Conservation (phyloP, 2,113 vertebrate species). For the Nerophis lumbriciformis region DNA sequence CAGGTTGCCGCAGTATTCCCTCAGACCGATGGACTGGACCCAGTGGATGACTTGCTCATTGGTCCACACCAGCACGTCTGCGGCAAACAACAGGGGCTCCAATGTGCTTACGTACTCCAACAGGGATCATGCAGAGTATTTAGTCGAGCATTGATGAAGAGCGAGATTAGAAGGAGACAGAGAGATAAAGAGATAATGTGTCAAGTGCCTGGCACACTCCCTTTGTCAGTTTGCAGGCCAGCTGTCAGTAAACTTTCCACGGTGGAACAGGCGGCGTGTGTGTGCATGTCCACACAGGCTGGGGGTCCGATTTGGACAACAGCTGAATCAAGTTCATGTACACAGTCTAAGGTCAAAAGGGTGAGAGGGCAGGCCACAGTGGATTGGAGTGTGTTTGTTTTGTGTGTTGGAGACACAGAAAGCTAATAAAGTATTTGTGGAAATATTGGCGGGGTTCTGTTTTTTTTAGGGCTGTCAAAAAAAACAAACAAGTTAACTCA, state of each 20-base stretch:
- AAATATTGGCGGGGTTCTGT: no score
- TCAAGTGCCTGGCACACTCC: slow-evolving; percentile 60
- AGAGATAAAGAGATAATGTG: slow-evolving; percentile 51
- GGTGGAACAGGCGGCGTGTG: slow-evolving; percentile 59
- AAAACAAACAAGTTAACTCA: no score
- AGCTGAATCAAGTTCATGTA: slow-evolving; percentile 72
- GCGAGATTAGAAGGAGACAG: slow-evolving; percentile 8
- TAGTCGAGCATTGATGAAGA: background rate
- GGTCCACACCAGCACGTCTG: slow-evolving; percentile 94
- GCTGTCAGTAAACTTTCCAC: slow-evolving; percentile 64
- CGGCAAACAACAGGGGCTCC: slow-evolving; percentile 3
- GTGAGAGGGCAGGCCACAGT: slow-evolving; percentile 30
- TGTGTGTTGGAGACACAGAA: slow-evolving; percentile 7
- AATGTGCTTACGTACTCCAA: background rate
- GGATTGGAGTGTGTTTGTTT: slow-evolving; percentile 2
- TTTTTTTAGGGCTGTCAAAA: no score
- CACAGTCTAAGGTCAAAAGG: slow-evolving; percentile 67
- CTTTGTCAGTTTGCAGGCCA: slow-evolving; percentile 68
- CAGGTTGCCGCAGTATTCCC: slow-evolving; percentile 87
- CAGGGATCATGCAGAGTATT: background rate
- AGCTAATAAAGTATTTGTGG: background rate
- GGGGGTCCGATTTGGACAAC: slow-evolving; percentile 57
- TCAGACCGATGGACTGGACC: slow-evolving; percentile 89
- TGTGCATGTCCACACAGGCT: slow-evolving; percentile 40
- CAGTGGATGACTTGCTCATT: slow-evolving; percentile 95